These are phyloP conservation scores for Cecidostiba fungosa DNA, from an alignment of 2,888 invertebrate species.

Conservation along the genomic window DNA sequence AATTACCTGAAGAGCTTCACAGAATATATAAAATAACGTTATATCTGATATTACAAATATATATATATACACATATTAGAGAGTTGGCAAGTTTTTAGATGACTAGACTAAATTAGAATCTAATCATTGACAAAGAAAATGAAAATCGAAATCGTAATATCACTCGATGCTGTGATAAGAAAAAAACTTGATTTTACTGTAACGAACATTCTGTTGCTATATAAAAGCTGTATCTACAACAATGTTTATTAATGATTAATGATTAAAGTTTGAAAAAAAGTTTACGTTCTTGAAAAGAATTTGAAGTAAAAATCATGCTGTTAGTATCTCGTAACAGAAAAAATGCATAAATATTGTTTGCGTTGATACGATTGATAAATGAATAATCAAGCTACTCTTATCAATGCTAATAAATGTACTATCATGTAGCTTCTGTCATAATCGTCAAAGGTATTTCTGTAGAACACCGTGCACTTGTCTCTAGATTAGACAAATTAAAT, in stretches of 20 bases:
- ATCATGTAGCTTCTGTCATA: constrained; percentile 11
- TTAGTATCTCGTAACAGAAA: neutral
- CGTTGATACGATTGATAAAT: no score
- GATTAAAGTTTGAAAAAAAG: no score
- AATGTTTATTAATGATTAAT: no score
- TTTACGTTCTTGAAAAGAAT: neutral
- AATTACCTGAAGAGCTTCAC: neutral
- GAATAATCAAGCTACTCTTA: neutral
- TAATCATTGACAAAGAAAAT: neutral
- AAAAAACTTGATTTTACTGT: constrained; percentile 21
- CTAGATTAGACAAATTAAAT: neutral
- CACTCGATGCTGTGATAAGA: constrained; percentile 52
- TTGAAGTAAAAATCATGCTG: neutral
- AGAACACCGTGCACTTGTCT: neutral
- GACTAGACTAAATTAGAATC: constrained; percentile 1
- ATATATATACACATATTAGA: neutral
- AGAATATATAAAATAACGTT: neutral
- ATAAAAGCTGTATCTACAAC: neutral
- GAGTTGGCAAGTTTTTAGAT: neutral
- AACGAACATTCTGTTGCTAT: neutral
- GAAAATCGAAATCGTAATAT: constrained; percentile 32
- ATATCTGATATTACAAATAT: neutral
- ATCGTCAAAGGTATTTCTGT: neutral
- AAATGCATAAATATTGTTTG: no score
- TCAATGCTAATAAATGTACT: neutral